Percentiles rank a stretch among this genome's conserved stretches.
phyloP scores from a whole-genome alignment of 2,888 invertebrate species.

The Tortrix viridana region DNA sequence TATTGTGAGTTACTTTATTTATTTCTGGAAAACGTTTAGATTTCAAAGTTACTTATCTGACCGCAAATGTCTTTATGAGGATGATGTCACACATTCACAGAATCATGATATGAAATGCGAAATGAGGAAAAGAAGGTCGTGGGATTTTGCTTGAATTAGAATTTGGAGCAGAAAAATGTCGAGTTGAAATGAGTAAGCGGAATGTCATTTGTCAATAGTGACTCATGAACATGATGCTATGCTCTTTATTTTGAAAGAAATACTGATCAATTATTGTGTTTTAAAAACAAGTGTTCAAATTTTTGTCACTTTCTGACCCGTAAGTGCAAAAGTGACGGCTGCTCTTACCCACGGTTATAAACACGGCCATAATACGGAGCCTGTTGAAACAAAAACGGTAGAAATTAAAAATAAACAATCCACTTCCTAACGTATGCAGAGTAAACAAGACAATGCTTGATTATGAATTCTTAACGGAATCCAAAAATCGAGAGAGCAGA shows the following conservation, averaged over 20 bases:
- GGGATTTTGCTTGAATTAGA: constrained; percentile 15
- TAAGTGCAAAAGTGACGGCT: too few species aligned
- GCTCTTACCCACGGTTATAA: too few species aligned
- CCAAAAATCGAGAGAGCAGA: constrained; percentile 19
- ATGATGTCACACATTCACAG: constrained; percentile 27
- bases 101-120: constrained; percentile 24
- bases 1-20: background rate
- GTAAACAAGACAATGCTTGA: constrained; percentile 31
- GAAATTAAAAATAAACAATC: constrained; percentile 2
- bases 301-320: too few species aligned
- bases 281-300: too few species aligned
- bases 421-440: constrained; percentile 12
- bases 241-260: too few species aligned
- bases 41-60: background rate
- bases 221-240: too few species aligned
- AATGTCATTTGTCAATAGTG: constrained; percentile 3
- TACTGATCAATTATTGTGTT: too few species aligned
- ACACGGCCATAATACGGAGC: too few species aligned
- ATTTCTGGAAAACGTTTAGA: constrained; percentile 1
- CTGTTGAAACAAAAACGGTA: too few species aligned
- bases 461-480: constrained; percentile 34
- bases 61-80: constrained; percentile 7
- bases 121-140: constrained; percentile 32
- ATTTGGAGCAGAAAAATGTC: constrained; percentile 19
- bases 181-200: background rate